Evolutionary conservation across 2,113 vertebrate genomes (phyloP).

Genomic region (Entosphenus tridentatus): DNA sequence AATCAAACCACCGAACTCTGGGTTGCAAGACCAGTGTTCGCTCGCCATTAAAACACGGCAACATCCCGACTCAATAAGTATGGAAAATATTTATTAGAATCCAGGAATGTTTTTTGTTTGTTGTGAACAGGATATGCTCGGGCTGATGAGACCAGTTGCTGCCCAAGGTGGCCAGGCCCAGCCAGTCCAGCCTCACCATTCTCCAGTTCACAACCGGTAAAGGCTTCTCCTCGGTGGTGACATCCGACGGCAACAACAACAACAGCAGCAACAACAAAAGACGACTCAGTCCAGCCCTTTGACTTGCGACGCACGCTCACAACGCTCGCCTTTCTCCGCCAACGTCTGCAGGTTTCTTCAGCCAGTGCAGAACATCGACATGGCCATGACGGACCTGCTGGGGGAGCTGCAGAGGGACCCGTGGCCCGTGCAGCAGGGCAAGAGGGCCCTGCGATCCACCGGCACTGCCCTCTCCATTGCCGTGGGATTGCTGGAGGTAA

Average conservation of each 20-base stretch:
- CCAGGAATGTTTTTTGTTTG: not conserved
- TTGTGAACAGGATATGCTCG: conserved; percentile 63
- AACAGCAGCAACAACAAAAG: no score
- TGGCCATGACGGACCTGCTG: conserved; percentile 91
- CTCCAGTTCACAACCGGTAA: conserved; percentile 48
- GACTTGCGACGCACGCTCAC: no score
- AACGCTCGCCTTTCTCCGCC: no score
- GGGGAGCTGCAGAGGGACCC: conserved; percentile 84
- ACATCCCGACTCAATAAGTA: no score
- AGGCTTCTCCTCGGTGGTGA: no score
- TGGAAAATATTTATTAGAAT: no score
- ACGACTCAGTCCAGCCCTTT: no score
- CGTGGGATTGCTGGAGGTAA: conserved; percentile 76
- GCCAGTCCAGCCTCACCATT: conserved; percentile 36
- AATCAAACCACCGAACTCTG: no score
- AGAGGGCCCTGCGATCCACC: conserved; percentile 65
- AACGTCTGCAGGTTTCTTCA: conserved; percentile 49
- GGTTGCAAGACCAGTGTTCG: no score
- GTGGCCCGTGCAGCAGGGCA: conserved; percentile 80
- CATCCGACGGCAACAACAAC: no score
- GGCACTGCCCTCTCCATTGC: conserved; percentile 80
- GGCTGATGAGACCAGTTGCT: conserved; percentile 36
- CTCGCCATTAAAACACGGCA: no score
- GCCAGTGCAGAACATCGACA: conserved; percentile 74
- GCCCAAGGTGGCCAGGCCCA: conserved; percentile 24